Evolutionary conservation across 2,797 vertebrate genomes (phyloP), one percentile per base, ranked within the genome.

Genomic region (Synaphobranchus kaupii): DNA sequence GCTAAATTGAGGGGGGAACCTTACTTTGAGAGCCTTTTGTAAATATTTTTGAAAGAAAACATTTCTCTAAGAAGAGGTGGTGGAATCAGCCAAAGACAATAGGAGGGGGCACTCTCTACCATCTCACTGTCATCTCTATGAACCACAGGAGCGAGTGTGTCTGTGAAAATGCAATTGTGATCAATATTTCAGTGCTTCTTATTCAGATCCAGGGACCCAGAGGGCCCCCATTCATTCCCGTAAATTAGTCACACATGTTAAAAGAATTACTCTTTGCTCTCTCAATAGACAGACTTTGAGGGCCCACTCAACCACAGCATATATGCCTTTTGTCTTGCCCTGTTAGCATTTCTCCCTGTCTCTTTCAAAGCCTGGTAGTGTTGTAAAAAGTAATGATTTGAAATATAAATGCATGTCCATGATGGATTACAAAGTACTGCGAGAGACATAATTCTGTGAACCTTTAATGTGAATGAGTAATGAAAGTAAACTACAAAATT

Each of bases 1-100:
- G 91, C 90, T 96, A 95, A 96, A 95, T 93, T 48, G 34, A 76
- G 89, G 94, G 87, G 93, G 91, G 93, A 9, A n/a, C 95, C 95
- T 95, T 83, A 92, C 90, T 91, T 92, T 90, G 94, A 92, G 91
- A 94, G 92, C 91, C 92, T 91, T 93, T 93, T 94, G 90, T 89
- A 94, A 94, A 92, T 91, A 93, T 78, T 85, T 86, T 83, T 92
- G 92, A 93, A 93, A 92, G 89, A 92, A 91, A 89, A 87, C 88
- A 94, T 91, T 48, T 95, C 93, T 92, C 93, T 92, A 86, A 87
- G 93, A 93, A 91, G 92, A 94, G 92, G 95, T 90, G 92, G 93
- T 91, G 90, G 94, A 94, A 95, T 95, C 91, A 95, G 93, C 90
- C 91, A 90, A 93, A 94, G 89, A 96, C 93, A 96, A 95, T 96